Base-by-base conservation (phyloP, 2,797 vertebrate species). In the Sebastes nivosus region DNA sequence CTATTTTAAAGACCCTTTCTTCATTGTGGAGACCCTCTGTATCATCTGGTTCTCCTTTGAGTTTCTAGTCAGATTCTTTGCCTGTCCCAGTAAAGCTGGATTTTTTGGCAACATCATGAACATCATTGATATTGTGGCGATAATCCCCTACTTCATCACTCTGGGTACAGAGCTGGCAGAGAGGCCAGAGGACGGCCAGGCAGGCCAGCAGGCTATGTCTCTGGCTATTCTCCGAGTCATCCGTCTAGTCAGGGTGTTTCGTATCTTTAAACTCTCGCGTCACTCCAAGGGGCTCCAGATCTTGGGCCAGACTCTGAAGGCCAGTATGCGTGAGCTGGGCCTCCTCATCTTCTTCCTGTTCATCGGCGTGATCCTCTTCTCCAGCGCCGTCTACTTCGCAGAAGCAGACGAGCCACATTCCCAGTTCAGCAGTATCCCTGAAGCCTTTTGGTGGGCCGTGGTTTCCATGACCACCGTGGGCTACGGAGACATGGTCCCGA, bases 81-180 rank as follows among this genome's bases (percentile, higher is more conserved):
- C 98, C 68, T 99, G 98, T 84, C 98, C 98, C 67, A 99, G 98
- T 94, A 99, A 99, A 94, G 97, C 99, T 22, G 97, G 97, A 5
- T 99, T 99, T 95, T 99, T 99, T 92, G 98, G 97, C 86, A 99
- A 99, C 93, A 98, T 99, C 87, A 99, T 99, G 99, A 99, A 99
- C 95, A 99, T 99, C 75, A 99, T 99, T 88, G 99, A 99, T 93
- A 99, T 99, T 14, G 99, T 99, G 36, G 99, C 99, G 85, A 99
- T 99, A 93, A 99, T 99, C 25, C 99, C 99, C 16, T 99, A 99
- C 77, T 99, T 99, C 94, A 99, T 99, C 92, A 99, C 98, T 20
- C 90, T 99, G 60, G 99, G 99, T 65, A 99, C 98, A 0, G 99
- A 99, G 90, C 93, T 99, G 88, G 98, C 98, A 0, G 98, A 99